Percentiles rank a stretch among this genome's conserved stretches.
phyloP scores from a whole-genome alignment of 2,113 vertebrate genomes.

The Notarius lentiginosus region DNA sequence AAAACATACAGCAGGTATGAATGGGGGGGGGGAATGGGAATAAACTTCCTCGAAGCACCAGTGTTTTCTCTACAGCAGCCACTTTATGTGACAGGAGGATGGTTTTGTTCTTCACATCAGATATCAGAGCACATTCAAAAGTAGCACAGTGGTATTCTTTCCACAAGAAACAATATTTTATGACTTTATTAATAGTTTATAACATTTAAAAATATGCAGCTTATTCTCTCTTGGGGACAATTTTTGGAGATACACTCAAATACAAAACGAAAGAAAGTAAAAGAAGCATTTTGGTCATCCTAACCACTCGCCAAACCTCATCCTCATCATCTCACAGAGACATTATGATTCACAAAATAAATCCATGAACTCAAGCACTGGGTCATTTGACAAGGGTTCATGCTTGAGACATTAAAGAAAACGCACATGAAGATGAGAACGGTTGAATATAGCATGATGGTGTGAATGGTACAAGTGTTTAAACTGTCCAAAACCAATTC shows the following conservation, averaged over 20 bases:
- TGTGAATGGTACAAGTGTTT: slow-evolving; percentile 48
- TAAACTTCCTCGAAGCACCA: slow-evolving; percentile 46
- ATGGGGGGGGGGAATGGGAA: neutral
- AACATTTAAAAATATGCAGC: slow-evolving; percentile 74
- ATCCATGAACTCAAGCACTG: slow-evolving; percentile 69
- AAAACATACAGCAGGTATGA: slow-evolving; percentile 16
- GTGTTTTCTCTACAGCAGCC: slow-evolving; percentile 46
- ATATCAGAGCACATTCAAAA: slow-evolving; percentile 67
- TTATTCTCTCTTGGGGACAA: slow-evolving; percentile 68
- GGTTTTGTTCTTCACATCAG: slow-evolving; percentile 64
- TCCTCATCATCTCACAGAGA: slow-evolving; percentile 80
- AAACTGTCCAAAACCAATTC: slow-evolving; percentile 54
- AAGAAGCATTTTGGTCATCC: slow-evolving; percentile 68
- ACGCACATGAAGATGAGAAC: slow-evolving; percentile 31
- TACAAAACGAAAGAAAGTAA: slow-evolving; percentile 48
- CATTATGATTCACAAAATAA: slow-evolving; percentile 75
- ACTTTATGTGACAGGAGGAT: slow-evolving; percentile 49
- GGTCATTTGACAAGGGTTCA: slow-evolving; percentile 49
- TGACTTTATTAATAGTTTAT: slow-evolving; percentile 62
- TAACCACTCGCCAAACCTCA: slow-evolving; percentile 62
- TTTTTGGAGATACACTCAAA: slow-evolving; percentile 61
- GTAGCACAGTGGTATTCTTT: slow-evolving; percentile 69
- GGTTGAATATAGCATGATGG: slow-evolving; percentile 53
- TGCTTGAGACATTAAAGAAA: slow-evolving; percentile 48
- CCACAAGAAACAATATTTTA: slow-evolving; percentile 71